These are phyloP conservation scores for Chromoteleia sp. DNA, from an alignment of 2,888 invertebrate genomes.

Conservation along the genomic window DNA sequence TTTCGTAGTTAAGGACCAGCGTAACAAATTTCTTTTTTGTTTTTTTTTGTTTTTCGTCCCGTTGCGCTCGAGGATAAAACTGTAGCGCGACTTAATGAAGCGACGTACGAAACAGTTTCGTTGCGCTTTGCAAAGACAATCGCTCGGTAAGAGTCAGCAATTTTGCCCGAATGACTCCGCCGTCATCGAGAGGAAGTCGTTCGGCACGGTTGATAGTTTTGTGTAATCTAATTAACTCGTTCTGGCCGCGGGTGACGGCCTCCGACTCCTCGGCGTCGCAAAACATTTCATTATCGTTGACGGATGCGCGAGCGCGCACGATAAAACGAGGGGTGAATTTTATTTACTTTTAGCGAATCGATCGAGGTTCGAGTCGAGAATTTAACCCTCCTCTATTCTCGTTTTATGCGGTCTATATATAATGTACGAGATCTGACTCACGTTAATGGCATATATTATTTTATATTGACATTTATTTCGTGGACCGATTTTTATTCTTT, in stretches of 20 bases:
- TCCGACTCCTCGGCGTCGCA: constrained; percentile 46
- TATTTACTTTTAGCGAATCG: constrained; percentile 83
- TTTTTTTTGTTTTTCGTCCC: background rate
- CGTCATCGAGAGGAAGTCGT: constrained; percentile 39
- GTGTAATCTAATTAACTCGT: constrained; percentile 70
- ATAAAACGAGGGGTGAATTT: constrained; percentile 76
- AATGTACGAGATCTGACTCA: constrained; percentile 65
- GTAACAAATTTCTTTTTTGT: constrained; percentile 14
- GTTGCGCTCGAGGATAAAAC: constrained; percentile 23
- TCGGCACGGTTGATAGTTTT: constrained; percentile 62
- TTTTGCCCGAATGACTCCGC: constrained; percentile 41
- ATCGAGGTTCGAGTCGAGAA: constrained; percentile 73
- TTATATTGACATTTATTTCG: constrained; percentile 47
- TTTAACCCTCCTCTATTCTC: constrained; percentile 65
- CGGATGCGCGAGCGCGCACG: constrained; percentile 66
- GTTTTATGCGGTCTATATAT: constrained; percentile 66
- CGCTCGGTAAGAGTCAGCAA: constrained; percentile 18
- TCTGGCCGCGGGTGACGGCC: constrained; percentile 43
- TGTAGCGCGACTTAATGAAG: constrained; percentile 45
- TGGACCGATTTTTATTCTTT: constrained; percentile 10
- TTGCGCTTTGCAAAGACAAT: constrained; percentile 30
- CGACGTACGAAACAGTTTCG: constrained; percentile 27
- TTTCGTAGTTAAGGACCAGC: constrained; percentile 11
- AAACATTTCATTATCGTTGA: constrained; percentile 70
- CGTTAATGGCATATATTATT: constrained; percentile 63